Percentiles rank a stretch among this genome's conserved stretches.
phyloP scores from a whole-genome alignment of 2,113 vertebrate genomes.

The Daphoenositta chrysoptera region DNA sequence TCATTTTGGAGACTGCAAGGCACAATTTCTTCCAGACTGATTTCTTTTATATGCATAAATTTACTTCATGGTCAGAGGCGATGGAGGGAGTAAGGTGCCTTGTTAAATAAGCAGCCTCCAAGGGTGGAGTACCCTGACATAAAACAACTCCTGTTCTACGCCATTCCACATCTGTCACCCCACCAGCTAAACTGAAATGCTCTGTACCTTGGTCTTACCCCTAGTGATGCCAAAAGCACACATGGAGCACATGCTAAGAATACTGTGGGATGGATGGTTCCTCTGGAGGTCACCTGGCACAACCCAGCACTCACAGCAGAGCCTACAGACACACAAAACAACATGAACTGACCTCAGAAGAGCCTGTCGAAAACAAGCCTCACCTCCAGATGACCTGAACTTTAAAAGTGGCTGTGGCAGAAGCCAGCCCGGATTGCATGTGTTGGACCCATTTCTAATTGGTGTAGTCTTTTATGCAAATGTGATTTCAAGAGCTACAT shows the following conservation, averaged over 20 bases:
- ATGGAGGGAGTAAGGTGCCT: rapidly evolving
- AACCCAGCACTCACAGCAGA: not conserved
- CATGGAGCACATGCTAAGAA: not conserved
- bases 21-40: not conserved
- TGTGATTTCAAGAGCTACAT: not conserved
- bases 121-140: not conserved
- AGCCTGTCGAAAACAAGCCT: not conserved
- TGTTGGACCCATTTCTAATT: not conserved
- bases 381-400: not conserved
- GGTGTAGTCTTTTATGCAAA: not conserved
- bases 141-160: not conserved
- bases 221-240: not conserved
- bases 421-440: not conserved
- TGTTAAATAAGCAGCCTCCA: not conserved
- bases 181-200: not conserved
- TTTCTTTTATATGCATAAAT: not conserved
- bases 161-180: not conserved
- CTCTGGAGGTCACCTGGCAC: not conserved
- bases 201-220: not conserved
- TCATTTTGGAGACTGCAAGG: not conserved
- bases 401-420: not conserved
- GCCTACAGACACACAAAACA: not conserved
- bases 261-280: not conserved
- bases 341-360: not conserved
- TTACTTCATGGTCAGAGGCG: not conserved